phyloP scores from a whole-genome alignment of 1,140 invertebrate genomes.

The Achatina immaculata region DNA sequence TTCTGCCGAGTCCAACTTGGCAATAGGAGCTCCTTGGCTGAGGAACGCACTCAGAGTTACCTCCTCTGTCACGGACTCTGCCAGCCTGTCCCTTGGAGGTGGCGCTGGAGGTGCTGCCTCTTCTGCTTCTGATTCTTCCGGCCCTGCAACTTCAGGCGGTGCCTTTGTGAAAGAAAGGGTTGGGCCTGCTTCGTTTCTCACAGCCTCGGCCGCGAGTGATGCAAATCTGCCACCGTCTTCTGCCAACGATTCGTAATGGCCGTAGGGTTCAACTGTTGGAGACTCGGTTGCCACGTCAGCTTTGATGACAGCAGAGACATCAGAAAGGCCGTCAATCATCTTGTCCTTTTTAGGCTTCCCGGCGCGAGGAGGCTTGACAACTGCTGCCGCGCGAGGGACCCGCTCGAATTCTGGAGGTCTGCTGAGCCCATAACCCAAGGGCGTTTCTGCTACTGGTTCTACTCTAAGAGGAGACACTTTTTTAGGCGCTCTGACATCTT shows the following conservation, averaged over 20 bases:
- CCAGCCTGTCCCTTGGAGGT: not conserved
- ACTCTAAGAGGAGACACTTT: constrained; percentile 37
- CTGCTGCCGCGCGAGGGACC: not conserved
- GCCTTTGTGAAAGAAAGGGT: constrained; percentile 34
- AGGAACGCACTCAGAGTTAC: not conserved
- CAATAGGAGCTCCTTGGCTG: not conserved
- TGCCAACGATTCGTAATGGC: not conserved
- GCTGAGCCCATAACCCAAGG: constrained; percentile 49
- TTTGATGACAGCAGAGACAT: not conserved
- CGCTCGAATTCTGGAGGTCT: constrained; percentile 38
- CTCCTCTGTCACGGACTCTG: not conserved
- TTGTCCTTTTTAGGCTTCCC: not conserved
- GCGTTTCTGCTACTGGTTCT: constrained; percentile 39
- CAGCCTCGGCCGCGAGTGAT: constrained; percentile 46
- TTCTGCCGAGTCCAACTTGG: constrained; percentile 26
- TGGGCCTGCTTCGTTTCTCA: constrained; percentile 28
- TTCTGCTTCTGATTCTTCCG: not conserved
- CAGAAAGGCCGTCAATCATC: not conserved
- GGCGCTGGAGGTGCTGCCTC: constrained; percentile 11
- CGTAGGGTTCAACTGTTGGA: not conserved
- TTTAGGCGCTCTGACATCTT: constrained; percentile 47
- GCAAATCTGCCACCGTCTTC: constrained; percentile 31
- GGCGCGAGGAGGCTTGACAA: not conserved
- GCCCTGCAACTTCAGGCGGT: not conserved
- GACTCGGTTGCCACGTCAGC: not conserved